These are phyloP conservation scores for Thunnus thynnus DNA, from an alignment of 2,113 vertebrate genomes.

Conservation along the genomic window DNA sequence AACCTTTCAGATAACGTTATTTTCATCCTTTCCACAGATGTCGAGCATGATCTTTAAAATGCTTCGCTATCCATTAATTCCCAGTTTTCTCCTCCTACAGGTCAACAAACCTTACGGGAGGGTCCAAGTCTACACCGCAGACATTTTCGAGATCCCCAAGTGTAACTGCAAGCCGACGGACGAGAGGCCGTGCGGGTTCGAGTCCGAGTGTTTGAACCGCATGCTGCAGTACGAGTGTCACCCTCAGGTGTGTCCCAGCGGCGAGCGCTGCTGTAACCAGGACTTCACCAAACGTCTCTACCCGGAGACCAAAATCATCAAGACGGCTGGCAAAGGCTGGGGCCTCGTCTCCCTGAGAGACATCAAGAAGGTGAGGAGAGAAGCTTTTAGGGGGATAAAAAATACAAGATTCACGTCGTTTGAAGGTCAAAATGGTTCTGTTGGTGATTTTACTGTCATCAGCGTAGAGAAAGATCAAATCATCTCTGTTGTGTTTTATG, in stretches of 20 bases:
- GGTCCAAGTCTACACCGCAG: constrained; percentile 95
- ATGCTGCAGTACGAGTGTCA: constrained; percentile 99
- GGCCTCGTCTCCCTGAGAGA: constrained; percentile 93
- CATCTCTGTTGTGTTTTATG: too few species aligned
- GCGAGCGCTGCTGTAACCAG: constrained; percentile 94
- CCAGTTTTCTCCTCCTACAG: constrained; percentile 71
- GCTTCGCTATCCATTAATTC: too few species aligned
- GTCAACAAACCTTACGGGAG: constrained; percentile 94
- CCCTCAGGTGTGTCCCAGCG: constrained; percentile 94
- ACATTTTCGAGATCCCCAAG: constrained; percentile 97
- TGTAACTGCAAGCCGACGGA: constrained; percentile 97
- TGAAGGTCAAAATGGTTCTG: too few species aligned
- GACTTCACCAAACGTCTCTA: constrained; percentile 97
- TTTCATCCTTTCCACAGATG: too few species aligned
- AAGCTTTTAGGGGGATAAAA: too few species aligned
- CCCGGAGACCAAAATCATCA: constrained; percentile 96
- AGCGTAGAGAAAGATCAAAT: too few species aligned
- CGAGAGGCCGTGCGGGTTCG: constrained; percentile 93
- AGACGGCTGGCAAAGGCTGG: constrained; percentile 96
- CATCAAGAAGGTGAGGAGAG: constrained; percentile 92
- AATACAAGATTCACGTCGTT: too few species aligned
- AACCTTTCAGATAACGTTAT: too few species aligned
- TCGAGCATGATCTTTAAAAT: too few species aligned
- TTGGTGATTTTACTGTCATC: too few species aligned
- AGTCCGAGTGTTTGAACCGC: constrained; percentile 96